Conservation (phyloP, 2,888 invertebrate species). For the Tupiocoris notatus region DNA sequence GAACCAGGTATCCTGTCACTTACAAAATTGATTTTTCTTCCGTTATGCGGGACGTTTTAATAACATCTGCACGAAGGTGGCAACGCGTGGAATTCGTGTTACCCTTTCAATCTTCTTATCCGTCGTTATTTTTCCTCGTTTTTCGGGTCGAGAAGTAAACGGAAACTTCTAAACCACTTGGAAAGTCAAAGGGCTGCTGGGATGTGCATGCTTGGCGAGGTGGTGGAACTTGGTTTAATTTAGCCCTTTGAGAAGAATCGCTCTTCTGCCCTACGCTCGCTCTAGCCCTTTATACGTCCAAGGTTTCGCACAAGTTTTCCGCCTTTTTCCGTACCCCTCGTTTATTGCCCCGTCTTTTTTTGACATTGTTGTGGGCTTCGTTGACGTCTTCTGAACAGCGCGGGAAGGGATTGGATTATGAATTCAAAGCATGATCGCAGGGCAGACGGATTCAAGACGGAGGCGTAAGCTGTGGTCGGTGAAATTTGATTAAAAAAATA, state of each 20-base stretch:
- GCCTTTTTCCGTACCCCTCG: background rate
- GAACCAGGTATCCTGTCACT: too few relatives aligned
- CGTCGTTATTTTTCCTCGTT: background rate
- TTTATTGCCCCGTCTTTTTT: background rate
- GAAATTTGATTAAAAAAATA: too few relatives aligned
- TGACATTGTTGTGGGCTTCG: too few relatives aligned
- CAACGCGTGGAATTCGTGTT: background rate
- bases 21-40: too few relatives aligned
- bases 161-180: background rate
- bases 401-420: too few relatives aligned
- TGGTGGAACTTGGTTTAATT: conserved; percentile 30
- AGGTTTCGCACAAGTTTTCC: background rate
- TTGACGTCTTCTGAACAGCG: too few relatives aligned
- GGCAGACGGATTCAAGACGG: too few relatives aligned
- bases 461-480: too few relatives aligned
- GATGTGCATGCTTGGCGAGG: background rate
- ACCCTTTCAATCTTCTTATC: background rate
- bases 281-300: background rate
- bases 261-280: background rate
- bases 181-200: background rate
- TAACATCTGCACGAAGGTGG: background rate
- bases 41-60: background rate
- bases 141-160: background rate
- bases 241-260: conserved; percentile 16
- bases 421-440: too few relatives aligned